A percentile compares a stretch with the other conserved stretches of the same genome.
phyloP scores from a whole-genome alignment of 2,797 vertebrate species.

The Phataginus tetradactyla region DNA sequence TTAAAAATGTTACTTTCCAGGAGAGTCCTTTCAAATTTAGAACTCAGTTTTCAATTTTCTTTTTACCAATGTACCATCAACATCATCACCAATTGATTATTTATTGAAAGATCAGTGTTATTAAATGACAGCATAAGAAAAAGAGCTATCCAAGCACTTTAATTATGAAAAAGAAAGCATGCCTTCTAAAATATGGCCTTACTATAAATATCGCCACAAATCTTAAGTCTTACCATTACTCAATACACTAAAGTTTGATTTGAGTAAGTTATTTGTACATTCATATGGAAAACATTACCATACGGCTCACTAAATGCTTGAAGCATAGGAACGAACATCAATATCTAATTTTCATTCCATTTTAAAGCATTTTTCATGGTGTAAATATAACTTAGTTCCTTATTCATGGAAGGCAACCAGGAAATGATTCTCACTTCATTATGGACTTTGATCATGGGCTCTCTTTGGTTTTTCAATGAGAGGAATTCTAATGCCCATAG shows the following conservation, averaged over 20 bases:
- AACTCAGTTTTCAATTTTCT: neutral
- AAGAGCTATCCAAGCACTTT: neutral
- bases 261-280: neutral
- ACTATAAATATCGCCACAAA: neutral
- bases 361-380: slow-evolving; percentile 27
- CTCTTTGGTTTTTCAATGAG: neutral
- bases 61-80: neutral
- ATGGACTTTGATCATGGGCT: neutral
- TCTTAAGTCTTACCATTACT: slow-evolving; percentile 20
- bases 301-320: neutral
- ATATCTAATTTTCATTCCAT: slow-evolving; percentile 42
- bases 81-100: neutral
- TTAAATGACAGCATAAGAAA: neutral
- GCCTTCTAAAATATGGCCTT: neutral
- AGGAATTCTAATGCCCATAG: neutral
- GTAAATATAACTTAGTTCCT: neutral
- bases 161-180: neutral
- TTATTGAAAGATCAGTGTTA: neutral
- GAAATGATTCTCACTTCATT: slow-evolving; percentile 18
- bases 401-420: neutral
- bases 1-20: neutral
- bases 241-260: neutral
- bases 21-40: neutral
- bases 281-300: slow-evolving; percentile 28
- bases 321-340: neutral